Percentiles rank a stretch among this genome's conserved stretches.
Evolutionary conservation across 2,113 vertebrate genomes (phyloP).

Genomic region (Ginglymostoma cirratum): DNA sequence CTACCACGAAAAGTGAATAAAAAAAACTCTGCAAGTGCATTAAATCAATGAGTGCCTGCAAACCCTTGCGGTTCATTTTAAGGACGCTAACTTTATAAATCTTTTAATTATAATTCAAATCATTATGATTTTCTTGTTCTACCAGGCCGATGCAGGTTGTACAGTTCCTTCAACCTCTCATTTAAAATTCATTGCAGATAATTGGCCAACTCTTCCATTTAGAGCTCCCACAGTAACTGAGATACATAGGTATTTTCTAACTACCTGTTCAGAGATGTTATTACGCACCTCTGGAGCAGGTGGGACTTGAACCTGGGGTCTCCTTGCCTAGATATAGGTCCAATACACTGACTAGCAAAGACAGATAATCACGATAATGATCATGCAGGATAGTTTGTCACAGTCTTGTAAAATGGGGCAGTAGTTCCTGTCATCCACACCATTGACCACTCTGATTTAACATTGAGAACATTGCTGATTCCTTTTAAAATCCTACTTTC

Average conservation of each 20-base stretch:
- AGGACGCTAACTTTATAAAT: neutral
- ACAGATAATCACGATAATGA: neutral
- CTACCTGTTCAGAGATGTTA: too few relatives aligned
- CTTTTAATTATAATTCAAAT: neutral
- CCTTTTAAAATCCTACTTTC: neutral
- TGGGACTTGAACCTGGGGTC: too few relatives aligned
- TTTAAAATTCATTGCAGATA: neutral
- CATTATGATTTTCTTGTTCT: neutral
- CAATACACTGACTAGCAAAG: neutral
- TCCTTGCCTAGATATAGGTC: too few relatives aligned
- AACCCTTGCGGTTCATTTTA: neutral
- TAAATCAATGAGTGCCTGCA: neutral
- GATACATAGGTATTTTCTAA: neutral
- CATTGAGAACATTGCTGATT: neutral
- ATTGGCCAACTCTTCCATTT: neutral
- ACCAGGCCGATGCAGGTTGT: neutral
- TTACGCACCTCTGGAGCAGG: too few relatives aligned
- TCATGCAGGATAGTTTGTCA: neutral
- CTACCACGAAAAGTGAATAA: neutral
- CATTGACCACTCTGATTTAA: neutral
- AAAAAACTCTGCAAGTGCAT: neutral
- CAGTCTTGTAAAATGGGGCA: neutral
- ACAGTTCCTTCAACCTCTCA: neutral
- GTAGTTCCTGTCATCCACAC: neutral
- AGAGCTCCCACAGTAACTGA: neutral